Evolutionary conservation across 2,888 invertebrate species (phyloP).

Genomic region (Dryobota labecula): DNA sequence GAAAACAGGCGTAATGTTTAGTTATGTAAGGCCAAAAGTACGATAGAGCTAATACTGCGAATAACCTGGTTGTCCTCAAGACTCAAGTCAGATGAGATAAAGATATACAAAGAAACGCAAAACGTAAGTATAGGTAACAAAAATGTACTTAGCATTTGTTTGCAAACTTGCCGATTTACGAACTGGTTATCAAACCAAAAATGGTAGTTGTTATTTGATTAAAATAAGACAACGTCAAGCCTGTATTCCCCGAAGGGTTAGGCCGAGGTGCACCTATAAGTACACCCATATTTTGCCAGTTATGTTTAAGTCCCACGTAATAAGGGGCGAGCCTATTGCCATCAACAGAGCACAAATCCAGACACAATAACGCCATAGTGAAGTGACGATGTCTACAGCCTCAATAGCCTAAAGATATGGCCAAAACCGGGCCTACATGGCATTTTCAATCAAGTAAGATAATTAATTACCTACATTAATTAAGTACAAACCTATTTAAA

Average conservation of each 20-base stretch:
- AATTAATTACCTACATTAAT: background rate
- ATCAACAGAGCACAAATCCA: background rate
- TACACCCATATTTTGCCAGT: too few species aligned
- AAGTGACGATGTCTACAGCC: background rate
- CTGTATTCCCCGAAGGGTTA: too few species aligned
- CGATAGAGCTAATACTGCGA: background rate
- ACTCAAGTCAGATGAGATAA: background rate
- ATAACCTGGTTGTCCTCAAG: constrained; percentile 16
- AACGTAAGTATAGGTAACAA: background rate
- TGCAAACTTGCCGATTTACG: constrained; percentile 2
- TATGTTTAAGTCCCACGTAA: too few species aligned
- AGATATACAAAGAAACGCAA: background rate
- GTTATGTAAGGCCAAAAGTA: background rate
- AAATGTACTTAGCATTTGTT: constrained; percentile 19
- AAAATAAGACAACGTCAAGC: too few species aligned
- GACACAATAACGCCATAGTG: background rate
- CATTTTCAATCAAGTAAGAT: background rate
- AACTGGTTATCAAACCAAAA: constrained; percentile 26
- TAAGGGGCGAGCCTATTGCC: too few species aligned
- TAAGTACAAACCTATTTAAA: constrained; percentile 16
- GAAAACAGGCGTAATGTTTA: too few species aligned
- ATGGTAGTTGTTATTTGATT: background rate
- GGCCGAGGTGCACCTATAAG: too few species aligned
- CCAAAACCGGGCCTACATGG: background rate
- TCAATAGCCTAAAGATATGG: background rate